Evolutionary conservation across 1,140 invertebrate genomes (phyloP), one percentile per base, ranked within the genome.

Genomic region (Trichoplusia ni): DNA sequence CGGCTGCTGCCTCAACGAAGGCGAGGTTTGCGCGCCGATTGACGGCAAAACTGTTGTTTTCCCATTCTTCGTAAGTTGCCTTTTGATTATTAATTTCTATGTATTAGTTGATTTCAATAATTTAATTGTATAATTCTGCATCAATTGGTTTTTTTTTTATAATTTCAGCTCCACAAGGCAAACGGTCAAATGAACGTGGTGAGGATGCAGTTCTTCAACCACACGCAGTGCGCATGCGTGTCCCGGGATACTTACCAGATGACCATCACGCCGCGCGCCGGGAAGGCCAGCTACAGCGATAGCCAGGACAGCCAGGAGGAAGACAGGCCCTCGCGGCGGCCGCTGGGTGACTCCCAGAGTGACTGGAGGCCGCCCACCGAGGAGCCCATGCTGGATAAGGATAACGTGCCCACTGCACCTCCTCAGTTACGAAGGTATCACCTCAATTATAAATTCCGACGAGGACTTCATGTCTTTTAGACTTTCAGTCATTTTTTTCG

Each of bases 141-240:
- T 21, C 21, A 31, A 9, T 25, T 35, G 19, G 1, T 8, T 21
- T 8, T 64, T 47, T 91, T n/a, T n/a, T n/a, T n/a, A n/a, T n/a
- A n/a, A n/a, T n/a, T 93, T 19, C 90, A 94, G 94, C 88, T 92
- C 2, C 91, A 90, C 46, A 92, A 89, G 73, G 77, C 93, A 5
- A 87, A 91, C 9, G 82, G 91, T n/a, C 75, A 72, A 13, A 90
- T 89, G 9, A 87, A 86, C 3, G 91, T 94, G 2, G 94, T 95
- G 60, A 93, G 93, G 40, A 90, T 95, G 62, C 85, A 92, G 8
- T 95, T 96, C 83, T 93, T 92, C 86, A 96, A 96, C 81, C 94
- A 96, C 86, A 96, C 95, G 0, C 92, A 94, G 66, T 96, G 95
- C 80, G 93, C 93, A 25, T 96, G 95, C 77, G 85, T 91, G 14